Evolutionary conservation across 2,888 invertebrate genomes (phyloP), one percentile per base, ranked within the genome.

Genomic region (Chrysodeixis includens): DNA sequence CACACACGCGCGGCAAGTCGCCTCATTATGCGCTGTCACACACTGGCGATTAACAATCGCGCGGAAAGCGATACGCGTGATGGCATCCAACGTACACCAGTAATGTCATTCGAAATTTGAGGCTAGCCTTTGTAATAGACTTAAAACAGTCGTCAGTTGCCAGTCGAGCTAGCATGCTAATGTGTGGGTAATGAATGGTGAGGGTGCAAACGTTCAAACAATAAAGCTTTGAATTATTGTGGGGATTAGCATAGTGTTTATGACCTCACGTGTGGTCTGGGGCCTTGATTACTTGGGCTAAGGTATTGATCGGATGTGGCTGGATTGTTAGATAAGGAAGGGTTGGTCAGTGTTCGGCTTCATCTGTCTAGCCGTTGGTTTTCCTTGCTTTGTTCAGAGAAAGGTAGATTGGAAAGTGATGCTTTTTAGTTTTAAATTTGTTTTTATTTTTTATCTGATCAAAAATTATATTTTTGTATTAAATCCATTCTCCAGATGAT

Each of bases 1-100:
- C 66, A 16, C 81, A 84, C 87, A 85, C 85, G 87, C 74, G 76
- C 84, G 69, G 52, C 57, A 74, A 59, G 63, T 56, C 62, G 66
- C 63, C 76, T 90, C 88, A 93, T 92, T 93, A 93, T 93, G 93
- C 93, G 83, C 74, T 79, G 87, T 82, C 93, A 93, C 92, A 91
- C 83, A 82, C 88, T 70, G 74, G 56, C 86, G 86, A 87, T 90
- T 88, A 88, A 86, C 83, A 83, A 82, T 76, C 76, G 81, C 72
- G 68, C 67, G 55, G 67, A 46, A 58, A 74, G 71, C 77, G 76
- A 73, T 75, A 81, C 73, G 78, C 82, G 82, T 83, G 83, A 81
- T 78, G 87, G 84, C 68, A 86, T 83, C 79, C 75, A 53, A 71
- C 59, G 73, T 75, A 60, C 68, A 67, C 71, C 66, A 69, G 75